Evolutionary conservation across 2,888 invertebrate species (phyloP).

Genomic region (Chrysolina oricalcia): DNA sequence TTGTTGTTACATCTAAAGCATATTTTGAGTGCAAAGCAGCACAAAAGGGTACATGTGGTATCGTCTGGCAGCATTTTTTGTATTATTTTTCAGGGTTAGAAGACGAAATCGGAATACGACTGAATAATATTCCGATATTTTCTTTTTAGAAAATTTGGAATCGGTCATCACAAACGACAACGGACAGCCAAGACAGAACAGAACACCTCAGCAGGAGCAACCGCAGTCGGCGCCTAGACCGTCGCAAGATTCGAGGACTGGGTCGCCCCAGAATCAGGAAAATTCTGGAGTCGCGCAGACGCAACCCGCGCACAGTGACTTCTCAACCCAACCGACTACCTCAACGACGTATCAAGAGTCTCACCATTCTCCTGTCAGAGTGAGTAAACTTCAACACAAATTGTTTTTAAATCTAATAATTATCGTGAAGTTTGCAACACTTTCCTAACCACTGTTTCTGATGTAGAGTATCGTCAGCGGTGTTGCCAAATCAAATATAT

Average conservation of each 20-base stretch:
- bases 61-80: too few species aligned
- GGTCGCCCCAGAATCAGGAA: constrained; percentile 31
- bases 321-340: constrained; percentile 50
- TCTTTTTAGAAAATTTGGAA: constrained; percentile 57
- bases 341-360: constrained; percentile 39
- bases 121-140: not conserved
- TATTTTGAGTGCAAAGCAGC: too few species aligned
- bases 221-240: constrained; percentile 37
- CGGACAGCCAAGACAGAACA: constrained; percentile 41
- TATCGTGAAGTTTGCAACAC: too few species aligned
- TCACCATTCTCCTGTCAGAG: constrained; percentile 9
- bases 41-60: too few species aligned
- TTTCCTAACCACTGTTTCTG: too few species aligned
- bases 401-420: too few species aligned
- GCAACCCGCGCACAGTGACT: constrained; percentile 20
- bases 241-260: constrained; percentile 35
- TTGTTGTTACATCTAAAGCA: too few species aligned
- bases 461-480: too few species aligned
- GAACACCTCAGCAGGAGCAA: constrained; percentile 37
- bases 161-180: constrained; percentile 54
- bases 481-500: too few species aligned
- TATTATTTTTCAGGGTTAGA: too few species aligned
- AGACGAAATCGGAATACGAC: too few species aligned
- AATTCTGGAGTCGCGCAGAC: constrained; percentile 4
- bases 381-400: not conserved